Percentiles rank a stretch among this genome's conserved stretches.
These are phyloP conservation scores for Ahaetulla prasina DNA, from an alignment of 2,113 vertebrate genomes.

Conservation along the genomic window DNA sequence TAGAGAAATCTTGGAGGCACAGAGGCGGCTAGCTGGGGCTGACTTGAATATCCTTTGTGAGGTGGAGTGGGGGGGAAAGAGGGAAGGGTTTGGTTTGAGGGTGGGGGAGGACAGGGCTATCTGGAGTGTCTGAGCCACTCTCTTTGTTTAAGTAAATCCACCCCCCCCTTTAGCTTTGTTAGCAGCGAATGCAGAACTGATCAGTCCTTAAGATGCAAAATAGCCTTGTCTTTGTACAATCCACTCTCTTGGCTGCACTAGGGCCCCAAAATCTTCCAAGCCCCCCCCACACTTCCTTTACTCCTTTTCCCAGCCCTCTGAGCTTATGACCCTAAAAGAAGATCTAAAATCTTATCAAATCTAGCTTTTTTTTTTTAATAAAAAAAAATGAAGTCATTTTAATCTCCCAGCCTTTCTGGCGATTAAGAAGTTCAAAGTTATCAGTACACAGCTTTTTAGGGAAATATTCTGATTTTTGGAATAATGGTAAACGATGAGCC, in stretches of 20 bases:
- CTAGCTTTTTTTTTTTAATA: not conserved
- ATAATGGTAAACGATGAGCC: not conserved
- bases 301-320: not conserved
- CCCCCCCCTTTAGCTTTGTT: not conserved
- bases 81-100: not conserved
- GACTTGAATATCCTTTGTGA: not conserved
- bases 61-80: too few species aligned
- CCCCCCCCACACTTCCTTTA: not conserved
- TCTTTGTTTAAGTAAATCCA: slow-evolving; percentile 9
- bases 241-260: not conserved
- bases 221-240: not conserved
- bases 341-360: not conserved
- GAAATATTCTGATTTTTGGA: not conserved
- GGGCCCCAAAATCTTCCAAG: not conserved
- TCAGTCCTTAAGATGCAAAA: not conserved
- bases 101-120: not conserved
- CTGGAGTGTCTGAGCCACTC: not conserved
- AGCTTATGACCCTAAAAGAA: too few species aligned
- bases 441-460: not conserved
- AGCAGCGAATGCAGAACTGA: not conserved
- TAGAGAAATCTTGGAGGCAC: not conserved
- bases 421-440: not conserved
- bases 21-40: not conserved
- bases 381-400: not conserved
- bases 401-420: not conserved